Percentiles rank a stretch among this genome's conserved stretches.
These are phyloP conservation scores for Morpho achilles DNA, from an alignment of 2,888 invertebrate genomes.

Conservation along the genomic window DNA sequence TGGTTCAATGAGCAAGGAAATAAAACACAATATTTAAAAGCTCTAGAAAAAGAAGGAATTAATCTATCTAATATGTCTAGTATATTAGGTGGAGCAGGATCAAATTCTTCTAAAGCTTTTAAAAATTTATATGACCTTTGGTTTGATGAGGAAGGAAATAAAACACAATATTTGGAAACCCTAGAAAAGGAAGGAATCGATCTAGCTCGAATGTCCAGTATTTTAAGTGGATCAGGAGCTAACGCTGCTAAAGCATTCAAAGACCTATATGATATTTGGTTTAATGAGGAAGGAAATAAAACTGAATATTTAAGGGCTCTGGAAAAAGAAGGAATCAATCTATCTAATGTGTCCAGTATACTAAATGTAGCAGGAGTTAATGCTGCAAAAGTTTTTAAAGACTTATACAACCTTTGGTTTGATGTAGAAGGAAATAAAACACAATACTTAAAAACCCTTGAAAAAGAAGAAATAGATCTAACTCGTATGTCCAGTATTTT, in stretches of 20 bases:
- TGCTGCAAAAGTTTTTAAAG: slow-evolving; percentile 34
- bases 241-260: slow-evolving; percentile 34
- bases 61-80: slow-evolving; percentile 31
- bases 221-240: slow-evolving; percentile 31
- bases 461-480: slow-evolving; percentile 30
- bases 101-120: slow-evolving; percentile 33
- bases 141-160: neutral
- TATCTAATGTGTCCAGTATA: slow-evolving; percentile 32
- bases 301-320: slow-evolving; percentile 24
- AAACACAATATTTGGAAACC: slow-evolving; percentile 20
- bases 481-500: slow-evolving; percentile 35
- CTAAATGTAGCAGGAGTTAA: slow-evolving; percentile 33
- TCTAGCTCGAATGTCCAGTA: slow-evolving; percentile 32
- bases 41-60: slow-evolving; percentile 29
- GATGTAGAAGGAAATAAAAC: slow-evolving; percentile 32
- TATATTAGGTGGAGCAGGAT: slow-evolving; percentile 35
- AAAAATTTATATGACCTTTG: slow-evolving; percentile 37
- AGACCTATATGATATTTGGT: slow-evolving; percentile 37
- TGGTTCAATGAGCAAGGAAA: slow-evolving; percentile 35
- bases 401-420: slow-evolving; percentile 38
- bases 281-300: slow-evolving; percentile 21
- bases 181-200: slow-evolving; percentile 31
- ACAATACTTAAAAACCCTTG: slow-evolving; percentile 27
- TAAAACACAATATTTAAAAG: slow-evolving; percentile 25
- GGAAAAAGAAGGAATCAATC: slow-evolving; percentile 20